Percentiles rank a stretch among this genome's conserved stretches.
Conservation (phyloP, 2,888 invertebrate species). For the Eumacrocentrus americanus region DNA sequence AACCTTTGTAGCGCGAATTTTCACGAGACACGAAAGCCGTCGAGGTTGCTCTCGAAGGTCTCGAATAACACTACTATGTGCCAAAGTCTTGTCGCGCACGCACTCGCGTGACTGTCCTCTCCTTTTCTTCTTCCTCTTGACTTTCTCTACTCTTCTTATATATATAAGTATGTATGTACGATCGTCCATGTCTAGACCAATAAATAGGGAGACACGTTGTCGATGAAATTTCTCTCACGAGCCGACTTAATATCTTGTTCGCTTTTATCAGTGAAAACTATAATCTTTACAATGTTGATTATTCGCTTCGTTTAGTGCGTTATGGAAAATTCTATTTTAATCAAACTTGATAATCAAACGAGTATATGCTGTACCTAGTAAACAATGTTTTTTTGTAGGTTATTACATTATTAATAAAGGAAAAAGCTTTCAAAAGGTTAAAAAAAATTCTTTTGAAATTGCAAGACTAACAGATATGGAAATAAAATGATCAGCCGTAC, state of each 20-base stretch:
- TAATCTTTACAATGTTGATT: too few relatives aligned
- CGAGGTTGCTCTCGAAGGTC: not conserved
- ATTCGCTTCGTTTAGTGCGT: too few relatives aligned
- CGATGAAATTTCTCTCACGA: conserved; percentile 24
- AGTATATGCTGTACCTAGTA: too few relatives aligned
- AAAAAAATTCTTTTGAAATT: too few relatives aligned
- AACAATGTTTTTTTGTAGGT: too few relatives aligned
- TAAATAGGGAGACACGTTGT: conserved; percentile 29
- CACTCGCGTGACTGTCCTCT: conserved; percentile 23
- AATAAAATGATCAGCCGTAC: too few relatives aligned
- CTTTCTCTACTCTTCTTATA: conserved; percentile 2
- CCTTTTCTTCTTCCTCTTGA: conserved; percentile 2
- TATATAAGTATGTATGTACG: not conserved
- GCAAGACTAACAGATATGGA: too few relatives aligned
- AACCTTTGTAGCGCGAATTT: conserved; percentile 24
- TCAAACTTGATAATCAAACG: too few relatives aligned
- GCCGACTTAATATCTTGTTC: not conserved
- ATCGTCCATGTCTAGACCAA: conserved; percentile 28
- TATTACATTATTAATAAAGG: too few relatives aligned
- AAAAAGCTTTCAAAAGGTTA: too few relatives aligned
- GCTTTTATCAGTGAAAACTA: not conserved
- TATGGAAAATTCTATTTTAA: too few relatives aligned
- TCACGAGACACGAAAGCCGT: conserved; percentile 16
- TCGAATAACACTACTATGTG: conserved; percentile 13
- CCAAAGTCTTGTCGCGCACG: conserved; percentile 14